These are phyloP conservation scores for Bombyx mori DNA, from an alignment of 1,140 invertebrate species.

Conservation along the genomic window DNA sequence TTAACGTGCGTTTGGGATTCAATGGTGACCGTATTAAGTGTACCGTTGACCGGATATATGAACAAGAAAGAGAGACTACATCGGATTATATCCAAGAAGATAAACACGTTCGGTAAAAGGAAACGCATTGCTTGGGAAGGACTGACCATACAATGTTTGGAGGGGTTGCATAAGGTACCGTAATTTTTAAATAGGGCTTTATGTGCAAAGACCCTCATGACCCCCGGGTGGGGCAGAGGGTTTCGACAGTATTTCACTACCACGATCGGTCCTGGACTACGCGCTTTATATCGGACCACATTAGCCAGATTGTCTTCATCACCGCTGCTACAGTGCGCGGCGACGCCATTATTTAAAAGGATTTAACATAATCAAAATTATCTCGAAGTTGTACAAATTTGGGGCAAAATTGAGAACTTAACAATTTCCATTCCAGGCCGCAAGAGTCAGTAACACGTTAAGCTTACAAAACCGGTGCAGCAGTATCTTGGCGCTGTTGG, in stretches of 20 bases:
- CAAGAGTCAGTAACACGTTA: constrained; percentile 80
- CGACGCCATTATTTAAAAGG: too few species aligned
- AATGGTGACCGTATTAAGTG: constrained; percentile 89
- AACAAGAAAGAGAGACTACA: constrained; percentile 71
- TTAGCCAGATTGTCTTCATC: too few species aligned
- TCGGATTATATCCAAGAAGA: constrained; percentile 69
- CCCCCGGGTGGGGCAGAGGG: too few species aligned
- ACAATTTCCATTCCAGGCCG: constrained; percentile 68
- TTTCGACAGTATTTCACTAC: too few species aligned
- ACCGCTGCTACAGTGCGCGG: too few species aligned
- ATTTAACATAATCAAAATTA: too few species aligned
- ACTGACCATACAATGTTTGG: constrained; percentile 87
- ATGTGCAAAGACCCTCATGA: too few species aligned
- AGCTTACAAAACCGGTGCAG: constrained; percentile 88
- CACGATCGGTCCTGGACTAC: too few species aligned
- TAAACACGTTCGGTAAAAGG: constrained; percentile 64
- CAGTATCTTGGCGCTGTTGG: constrained; percentile 84
- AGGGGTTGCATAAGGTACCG: constrained; percentile 88
- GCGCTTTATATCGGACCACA: too few species aligned
- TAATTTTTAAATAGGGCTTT: not conserved
- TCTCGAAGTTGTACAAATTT: too few species aligned
- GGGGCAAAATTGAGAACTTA: too few species aligned
- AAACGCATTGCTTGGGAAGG: constrained; percentile 76
- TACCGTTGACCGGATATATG: constrained; percentile 77
- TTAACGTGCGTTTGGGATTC: constrained; percentile 93